Evolutionary conservation across 2,797 vertebrate species (phyloP).

Genomic region (Tolypeutes matacus): DNA sequence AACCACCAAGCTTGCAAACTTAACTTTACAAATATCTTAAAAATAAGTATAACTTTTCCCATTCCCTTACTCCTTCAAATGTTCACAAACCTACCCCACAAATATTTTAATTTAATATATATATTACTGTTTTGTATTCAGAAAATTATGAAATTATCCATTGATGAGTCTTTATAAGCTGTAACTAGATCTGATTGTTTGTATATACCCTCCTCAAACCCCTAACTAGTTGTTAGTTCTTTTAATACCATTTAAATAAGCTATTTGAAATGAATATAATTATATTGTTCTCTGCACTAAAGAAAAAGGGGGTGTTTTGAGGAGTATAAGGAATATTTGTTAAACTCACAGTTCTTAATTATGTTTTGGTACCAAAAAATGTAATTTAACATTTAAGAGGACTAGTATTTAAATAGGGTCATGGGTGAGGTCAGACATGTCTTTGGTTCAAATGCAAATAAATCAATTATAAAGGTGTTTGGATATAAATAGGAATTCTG

Average conservation of each 20-base stretch:
- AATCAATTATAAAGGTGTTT: background rate
- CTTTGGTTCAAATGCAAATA: conserved; percentile 24
- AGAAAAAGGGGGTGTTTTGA: background rate
- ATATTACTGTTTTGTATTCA: background rate
- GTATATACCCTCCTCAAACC: background rate
- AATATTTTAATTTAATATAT: background rate
- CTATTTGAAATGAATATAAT: background rate
- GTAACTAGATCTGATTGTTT: background rate
- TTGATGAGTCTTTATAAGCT: background rate
- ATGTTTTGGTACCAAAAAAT: conserved; percentile 12
- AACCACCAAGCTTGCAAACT: background rate
- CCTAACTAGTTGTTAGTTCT: background rate
- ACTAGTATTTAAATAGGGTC: background rate
- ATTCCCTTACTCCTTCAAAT: background rate
- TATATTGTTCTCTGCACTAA: background rate
- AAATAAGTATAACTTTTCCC: background rate
- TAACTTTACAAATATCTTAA: background rate
- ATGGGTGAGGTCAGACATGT: background rate
- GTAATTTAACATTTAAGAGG: background rate
- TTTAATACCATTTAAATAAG: background rate
- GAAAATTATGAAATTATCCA: background rate
- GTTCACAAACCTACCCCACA: background rate
- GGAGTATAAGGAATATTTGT: background rate
- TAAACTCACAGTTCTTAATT: background rate
- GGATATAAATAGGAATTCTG: background rate